These are phyloP conservation scores for Myotis planiceps DNA, from an alignment of 2,797 vertebrate genomes.

Conservation along the genomic window DNA sequence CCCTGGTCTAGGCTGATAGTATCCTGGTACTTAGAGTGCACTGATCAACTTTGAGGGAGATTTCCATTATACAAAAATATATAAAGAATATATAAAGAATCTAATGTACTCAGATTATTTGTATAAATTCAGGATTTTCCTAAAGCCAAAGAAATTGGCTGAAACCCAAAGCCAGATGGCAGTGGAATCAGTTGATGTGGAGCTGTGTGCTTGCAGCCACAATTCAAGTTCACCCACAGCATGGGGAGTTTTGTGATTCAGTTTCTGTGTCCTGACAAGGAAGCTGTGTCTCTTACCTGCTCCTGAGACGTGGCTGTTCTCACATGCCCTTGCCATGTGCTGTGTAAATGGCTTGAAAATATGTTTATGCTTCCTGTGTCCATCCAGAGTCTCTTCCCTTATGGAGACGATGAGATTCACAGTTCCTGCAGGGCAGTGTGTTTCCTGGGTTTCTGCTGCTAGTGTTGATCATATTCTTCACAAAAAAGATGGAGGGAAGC, in stretches of 20 bases:
- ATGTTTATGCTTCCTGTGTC: constrained; percentile 54
- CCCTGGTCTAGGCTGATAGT: background rate
- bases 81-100: background rate
- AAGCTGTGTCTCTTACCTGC: constrained; percentile 54
- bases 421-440: constrained; percentile 55
- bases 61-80: background rate
- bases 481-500: constrained; percentile 32
- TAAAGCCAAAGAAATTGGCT: constrained; percentile 50
- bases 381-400: constrained; percentile 54
- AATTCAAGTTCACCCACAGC: background rate
- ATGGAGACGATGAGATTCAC: constrained; percentile 69
- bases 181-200: background rate
- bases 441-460: constrained; percentile 67
- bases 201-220: constrained; percentile 32
- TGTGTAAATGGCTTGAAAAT: constrained; percentile 78
- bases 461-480: constrained; percentile 33
- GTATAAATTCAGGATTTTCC: background rate
- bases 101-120: background rate
- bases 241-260: constrained; percentile 50
- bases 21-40: background rate
- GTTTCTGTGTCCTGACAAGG: constrained; percentile 49
- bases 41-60: background rate
- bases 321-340: constrained; percentile 67
- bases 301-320: constrained; percentile 31
- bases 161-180: constrained; percentile 58